Conservation (phyloP, 2,888 invertebrate species). For the Acrobasis suavella region DNA sequence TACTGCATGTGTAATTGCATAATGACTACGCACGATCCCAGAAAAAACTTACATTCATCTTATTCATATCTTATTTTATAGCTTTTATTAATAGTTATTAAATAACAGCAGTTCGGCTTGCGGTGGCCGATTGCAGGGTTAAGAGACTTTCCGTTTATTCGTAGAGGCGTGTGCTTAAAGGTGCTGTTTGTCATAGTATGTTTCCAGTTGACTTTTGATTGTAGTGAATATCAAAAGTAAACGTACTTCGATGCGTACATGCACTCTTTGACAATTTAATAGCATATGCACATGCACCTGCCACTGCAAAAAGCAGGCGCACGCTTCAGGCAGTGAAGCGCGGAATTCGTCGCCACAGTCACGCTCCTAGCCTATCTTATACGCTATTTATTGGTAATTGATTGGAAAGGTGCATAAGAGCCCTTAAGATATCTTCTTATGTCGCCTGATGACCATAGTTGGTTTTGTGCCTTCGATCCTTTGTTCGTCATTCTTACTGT, state of each 20-base stretch:
- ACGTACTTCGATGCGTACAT: slow-evolving; percentile 55
- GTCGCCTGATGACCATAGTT: slow-evolving; percentile 49
- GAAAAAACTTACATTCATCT: slow-evolving; percentile 48
- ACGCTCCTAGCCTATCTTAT: slow-evolving; percentile 70
- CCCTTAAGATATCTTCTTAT: slow-evolving; percentile 58
- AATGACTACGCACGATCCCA: slow-evolving; percentile 52
- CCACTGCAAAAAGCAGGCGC: slow-evolving; percentile 78
- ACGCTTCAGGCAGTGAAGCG: slow-evolving; percentile 77
- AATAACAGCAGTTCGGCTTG: slow-evolving; percentile 51
- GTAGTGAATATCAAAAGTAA: slow-evolving; percentile 63
- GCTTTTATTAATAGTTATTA: slow-evolving; percentile 52
- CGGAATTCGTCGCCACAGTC: slow-evolving; percentile 76
- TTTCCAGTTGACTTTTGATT: slow-evolving; percentile 64
- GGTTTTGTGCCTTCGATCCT: slow-evolving; percentile 46
- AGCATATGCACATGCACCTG: slow-evolving; percentile 79
- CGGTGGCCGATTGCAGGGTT: slow-evolving; percentile 44
- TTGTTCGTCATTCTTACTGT: slow-evolving; percentile 27
- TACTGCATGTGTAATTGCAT: slow-evolving; percentile 57
- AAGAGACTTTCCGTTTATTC: slow-evolving; percentile 24
- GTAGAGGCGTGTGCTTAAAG: slow-evolving; percentile 28
- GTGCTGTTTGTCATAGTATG: not conserved
- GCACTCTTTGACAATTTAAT: slow-evolving; percentile 81
- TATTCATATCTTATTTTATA: slow-evolving; percentile 50
- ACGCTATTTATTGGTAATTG: slow-evolving; percentile 79
- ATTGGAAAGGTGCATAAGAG: slow-evolving; percentile 76